Evolutionary conservation across 2,113 vertebrate genomes (phyloP).

Genomic region (Bos indicus): DNA sequence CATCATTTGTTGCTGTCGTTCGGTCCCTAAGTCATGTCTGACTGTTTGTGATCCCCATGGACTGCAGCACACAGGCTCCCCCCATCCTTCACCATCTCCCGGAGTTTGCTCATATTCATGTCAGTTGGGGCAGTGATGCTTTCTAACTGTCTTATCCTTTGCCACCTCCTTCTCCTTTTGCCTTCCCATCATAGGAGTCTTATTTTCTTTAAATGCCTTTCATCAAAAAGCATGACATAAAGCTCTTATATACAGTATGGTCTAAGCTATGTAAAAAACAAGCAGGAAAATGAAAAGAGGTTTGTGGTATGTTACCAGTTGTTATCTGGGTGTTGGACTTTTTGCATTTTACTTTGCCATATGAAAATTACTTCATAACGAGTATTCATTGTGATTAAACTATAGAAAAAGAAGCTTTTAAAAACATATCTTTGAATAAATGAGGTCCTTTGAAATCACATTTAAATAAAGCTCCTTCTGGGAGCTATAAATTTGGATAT

Average conservation of each 20-base stretch:
- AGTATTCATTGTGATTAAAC: slow-evolving; percentile 16
- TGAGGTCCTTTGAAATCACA: background rate
- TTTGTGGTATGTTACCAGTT: background rate
- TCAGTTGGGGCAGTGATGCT: background rate
- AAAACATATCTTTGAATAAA: slow-evolving; percentile 1
- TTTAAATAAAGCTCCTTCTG: background rate
- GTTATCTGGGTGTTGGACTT: background rate
- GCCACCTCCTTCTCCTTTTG: background rate
- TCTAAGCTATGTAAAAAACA: background rate
- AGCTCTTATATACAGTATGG: background rate
- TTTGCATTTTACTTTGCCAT: background rate
- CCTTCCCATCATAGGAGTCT: background rate
- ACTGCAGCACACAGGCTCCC: background rate
- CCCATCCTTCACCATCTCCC: background rate
- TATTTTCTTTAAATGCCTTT: slow-evolving; percentile 36
- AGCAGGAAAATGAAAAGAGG: background rate
- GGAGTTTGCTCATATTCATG: background rate
- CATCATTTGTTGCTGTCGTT: background rate
- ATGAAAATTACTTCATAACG: background rate
- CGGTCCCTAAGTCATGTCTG: background rate
- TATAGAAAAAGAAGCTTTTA: background rate
- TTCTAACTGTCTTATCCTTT: background rate
- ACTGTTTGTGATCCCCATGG: background rate
- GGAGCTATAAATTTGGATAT: background rate
- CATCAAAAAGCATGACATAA: background rate